Percentiles rank a stretch among this genome's conserved stretches.
phyloP scores from a whole-genome alignment of 2,888 invertebrate species.

The Acleris laterana region DNA sequence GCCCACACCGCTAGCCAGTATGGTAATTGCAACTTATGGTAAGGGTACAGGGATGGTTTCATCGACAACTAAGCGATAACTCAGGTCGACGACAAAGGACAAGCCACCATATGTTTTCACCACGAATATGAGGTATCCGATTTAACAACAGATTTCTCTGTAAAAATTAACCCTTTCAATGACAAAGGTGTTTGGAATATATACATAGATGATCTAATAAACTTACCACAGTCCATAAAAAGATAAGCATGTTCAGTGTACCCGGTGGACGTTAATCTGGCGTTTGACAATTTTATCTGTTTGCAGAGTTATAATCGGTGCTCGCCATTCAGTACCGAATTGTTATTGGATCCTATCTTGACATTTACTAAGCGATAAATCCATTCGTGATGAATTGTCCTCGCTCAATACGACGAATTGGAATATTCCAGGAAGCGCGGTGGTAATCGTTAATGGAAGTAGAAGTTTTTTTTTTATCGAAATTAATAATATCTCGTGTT shows the following conservation, averaged over 20 bases:
- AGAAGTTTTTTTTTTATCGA: neutral
- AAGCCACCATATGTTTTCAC: too few species aligned
- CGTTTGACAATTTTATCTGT: conserved; percentile 71
- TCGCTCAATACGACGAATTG: neutral
- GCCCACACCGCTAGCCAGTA: too few species aligned
- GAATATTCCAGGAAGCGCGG: conserved; percentile 1
- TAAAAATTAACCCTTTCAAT: too few species aligned
- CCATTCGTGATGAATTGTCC: conserved; percentile 23
- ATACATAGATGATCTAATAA: neutral
- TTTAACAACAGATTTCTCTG: too few species aligned
- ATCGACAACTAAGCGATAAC: too few species aligned
- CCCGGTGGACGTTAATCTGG: conserved; percentile 49
- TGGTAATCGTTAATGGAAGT: neutral
- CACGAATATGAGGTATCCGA: too few species aligned
- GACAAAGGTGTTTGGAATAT: too few species aligned
- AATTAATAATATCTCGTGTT: too few species aligned
- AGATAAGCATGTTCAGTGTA: conserved; percentile 19
- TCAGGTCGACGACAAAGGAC: too few species aligned
- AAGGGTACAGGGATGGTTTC: too few species aligned
- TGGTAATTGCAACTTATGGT: too few species aligned
- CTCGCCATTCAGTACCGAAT: conserved; percentile 60
- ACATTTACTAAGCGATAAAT: conserved; percentile 51
- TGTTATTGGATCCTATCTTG: conserved; percentile 68
- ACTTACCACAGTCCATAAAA: conserved; percentile 11
- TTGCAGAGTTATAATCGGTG: conserved; percentile 66